These are phyloP conservation scores for Platalea minor DNA, from an alignment of 2,797 vertebrate species.

Conservation along the genomic window DNA sequence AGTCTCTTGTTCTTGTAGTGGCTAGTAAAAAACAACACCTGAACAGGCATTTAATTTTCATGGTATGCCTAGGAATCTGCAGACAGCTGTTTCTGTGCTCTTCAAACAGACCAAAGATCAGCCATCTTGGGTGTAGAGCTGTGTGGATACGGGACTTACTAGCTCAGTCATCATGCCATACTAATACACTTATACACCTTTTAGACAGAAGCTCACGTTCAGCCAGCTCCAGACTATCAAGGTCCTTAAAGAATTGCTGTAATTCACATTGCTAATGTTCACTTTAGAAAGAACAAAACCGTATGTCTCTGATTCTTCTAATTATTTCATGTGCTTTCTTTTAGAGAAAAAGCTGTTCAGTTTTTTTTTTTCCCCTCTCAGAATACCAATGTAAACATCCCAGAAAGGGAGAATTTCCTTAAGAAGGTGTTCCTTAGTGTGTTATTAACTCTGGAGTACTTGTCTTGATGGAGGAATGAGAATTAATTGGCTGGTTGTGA, in stretches of 20 bases:
- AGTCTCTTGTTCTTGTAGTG: not conserved
- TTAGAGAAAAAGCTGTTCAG: not conserved
- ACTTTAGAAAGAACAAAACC: not conserved
- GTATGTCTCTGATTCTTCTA: not conserved
- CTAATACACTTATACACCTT: not conserved
- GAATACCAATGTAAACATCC: not conserved
- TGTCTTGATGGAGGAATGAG: slow-evolving; percentile 10
- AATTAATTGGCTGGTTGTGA: slow-evolving; percentile 38
- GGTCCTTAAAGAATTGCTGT: not conserved
- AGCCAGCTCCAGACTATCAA: not conserved
- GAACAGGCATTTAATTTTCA: not conserved
- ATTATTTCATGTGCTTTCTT: not conserved
- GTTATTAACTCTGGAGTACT: not conserved
- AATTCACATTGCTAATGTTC: not conserved
- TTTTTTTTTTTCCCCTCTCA: not conserved
- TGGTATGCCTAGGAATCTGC: not conserved
- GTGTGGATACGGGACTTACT: not conserved
- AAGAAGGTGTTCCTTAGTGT: not conserved
- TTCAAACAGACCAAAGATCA: not conserved
- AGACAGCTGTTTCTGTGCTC: not conserved
- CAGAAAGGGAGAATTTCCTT: not conserved
- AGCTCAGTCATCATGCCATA: no score
- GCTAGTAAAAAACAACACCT: not conserved
- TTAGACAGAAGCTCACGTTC: not conserved
- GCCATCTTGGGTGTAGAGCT: not conserved